These are phyloP conservation scores for Phasianus colchicus DNA, from an alignment of 2,113 vertebrate genomes.

Conservation along the genomic window DNA sequence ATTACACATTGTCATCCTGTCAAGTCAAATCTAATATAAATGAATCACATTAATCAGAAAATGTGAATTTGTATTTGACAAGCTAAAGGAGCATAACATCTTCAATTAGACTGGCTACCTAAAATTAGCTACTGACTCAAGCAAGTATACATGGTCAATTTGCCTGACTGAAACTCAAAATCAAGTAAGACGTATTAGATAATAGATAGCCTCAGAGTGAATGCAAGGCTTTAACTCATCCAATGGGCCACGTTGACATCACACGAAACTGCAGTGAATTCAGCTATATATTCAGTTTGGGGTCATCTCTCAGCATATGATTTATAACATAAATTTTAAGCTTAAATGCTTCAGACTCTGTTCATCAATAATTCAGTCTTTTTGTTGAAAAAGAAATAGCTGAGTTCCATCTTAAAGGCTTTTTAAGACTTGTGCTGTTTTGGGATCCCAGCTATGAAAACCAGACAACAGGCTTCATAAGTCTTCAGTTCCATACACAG, in stretches of 20 bases:
- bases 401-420: conserved; percentile 7
- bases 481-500: background rate
- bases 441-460: background rate
- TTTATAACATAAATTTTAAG: conserved; percentile 11
- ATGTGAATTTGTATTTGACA: conserved; percentile 79
- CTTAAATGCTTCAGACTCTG: background rate
- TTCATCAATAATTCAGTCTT: conserved; percentile 12
- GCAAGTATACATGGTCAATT: conserved; percentile 73
- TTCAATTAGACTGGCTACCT: conserved; percentile 76
- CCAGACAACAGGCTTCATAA: background rate
- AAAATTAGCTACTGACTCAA: conserved; percentile 79
- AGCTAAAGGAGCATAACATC: conserved; percentile 76
- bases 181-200: conserved; percentile 65
- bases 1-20: conserved; percentile 73
- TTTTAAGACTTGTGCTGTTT: background rate
- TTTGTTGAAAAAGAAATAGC: background rate
- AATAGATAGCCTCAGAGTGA: conserved; percentile 62
- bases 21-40: conserved; percentile 80
- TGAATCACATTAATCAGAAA: conserved; percentile 79
- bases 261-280: conserved; percentile 58
- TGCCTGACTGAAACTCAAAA: conserved; percentile 67
- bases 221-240: conserved; percentile 60
- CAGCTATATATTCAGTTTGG: conserved; percentile 29
- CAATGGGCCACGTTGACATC: conserved; percentile 50
- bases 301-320: background rate